Base-by-base conservation (phyloP, 37 sponge, comb jelly and placozoan species). In the Oopsacas minuta region DNA sequence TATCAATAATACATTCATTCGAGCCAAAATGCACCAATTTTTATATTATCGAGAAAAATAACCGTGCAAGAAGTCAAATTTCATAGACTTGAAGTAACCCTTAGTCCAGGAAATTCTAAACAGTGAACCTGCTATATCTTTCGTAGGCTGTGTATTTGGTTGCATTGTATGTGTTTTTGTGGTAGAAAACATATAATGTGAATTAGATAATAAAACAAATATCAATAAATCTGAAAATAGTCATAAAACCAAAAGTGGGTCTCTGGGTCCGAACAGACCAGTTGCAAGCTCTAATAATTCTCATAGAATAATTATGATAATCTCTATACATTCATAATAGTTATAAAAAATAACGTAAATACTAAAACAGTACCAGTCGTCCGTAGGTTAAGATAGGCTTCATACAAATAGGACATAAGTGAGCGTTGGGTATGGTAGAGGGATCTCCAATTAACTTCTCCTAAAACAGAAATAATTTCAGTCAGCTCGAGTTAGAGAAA, bases 301-400 rank as follows among this genome's bases (percentile, higher is more conserved):
- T 61, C 75, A 61, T 25, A 61, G 75, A 61, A 61, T 61, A 12
- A 61, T 46, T 46, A 17, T 46, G n/a, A n/a, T 46, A 46, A 25
- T 61, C 17, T 32, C 20, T 61, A 61, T 61, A 61, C 22, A 25
- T 61, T 10, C 30, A 32, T 32, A n/a, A 32, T 61, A 61, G 7
- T n/a, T 61, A 61, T 20, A 34, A 3, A 32, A 61, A 61, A 34
- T 25, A 61, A 25, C 5, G 75, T 61, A 15, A 25, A 61, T 25
- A 61, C 20, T 61, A 61, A 25, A 61, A 61, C 75, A 61, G 75
- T 61, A 61, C 75, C 75, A 61, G 75, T 61, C 75, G 75, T 61
- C 75, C 75, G 28, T 61, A 61, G 75, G 28, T 61, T 61, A 61
- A 61, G 75, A 61, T 61, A 25, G 75, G 75, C 75, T 61, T 61